Evolutionary conservation across 2,888 invertebrate species (phyloP).

Genomic region (Sphaerophoria rueppellii): DNA sequence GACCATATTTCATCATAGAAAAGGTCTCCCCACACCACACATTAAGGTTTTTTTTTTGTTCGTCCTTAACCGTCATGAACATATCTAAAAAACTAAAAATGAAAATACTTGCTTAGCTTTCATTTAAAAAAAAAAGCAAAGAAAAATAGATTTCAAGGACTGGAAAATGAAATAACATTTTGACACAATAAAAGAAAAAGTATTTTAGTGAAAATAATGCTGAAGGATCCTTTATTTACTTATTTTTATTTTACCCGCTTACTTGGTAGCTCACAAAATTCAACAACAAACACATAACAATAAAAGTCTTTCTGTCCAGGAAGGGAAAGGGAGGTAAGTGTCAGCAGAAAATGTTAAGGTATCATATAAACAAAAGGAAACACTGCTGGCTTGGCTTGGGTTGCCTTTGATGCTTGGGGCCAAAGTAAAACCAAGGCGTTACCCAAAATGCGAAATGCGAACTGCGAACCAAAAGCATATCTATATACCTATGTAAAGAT

Average conservation of each 20-base stretch:
- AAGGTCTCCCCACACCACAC: background rate
- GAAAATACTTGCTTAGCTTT: conserved; percentile 46
- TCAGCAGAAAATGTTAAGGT: conserved; percentile 49
- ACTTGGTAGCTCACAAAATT: conserved; percentile 1
- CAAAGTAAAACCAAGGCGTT: conserved; percentile 21
- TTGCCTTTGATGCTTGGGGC: conserved; percentile 3
- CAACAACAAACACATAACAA: conserved; percentile 56
- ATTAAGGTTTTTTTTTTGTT: background rate
- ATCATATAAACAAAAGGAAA: conserved; percentile 61
- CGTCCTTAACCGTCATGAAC: conserved; percentile 3
- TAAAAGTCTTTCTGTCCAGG: conserved; percentile 52
- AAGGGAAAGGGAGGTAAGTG: conserved; percentile 20
- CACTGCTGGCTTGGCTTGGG: conserved; percentile 33
- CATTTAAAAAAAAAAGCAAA: conserved; percentile 29
- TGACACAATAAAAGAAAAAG: conserved; percentile 54
- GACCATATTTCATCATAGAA: background rate
- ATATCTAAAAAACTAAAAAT: background rate
- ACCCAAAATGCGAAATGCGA: background rate
- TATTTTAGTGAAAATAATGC: conserved; percentile 57
- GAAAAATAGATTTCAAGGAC: conserved; percentile 57
- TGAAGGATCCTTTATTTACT: conserved; percentile 64
- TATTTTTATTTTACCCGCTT: conserved; percentile 42
- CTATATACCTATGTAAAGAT: conserved; percentile 4
- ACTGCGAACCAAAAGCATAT: conserved; percentile 47
- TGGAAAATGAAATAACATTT: conserved; percentile 68